Evolutionary conservation across 37 sponge, comb jelly and placozoan species (phyloP).

Genomic region (Diacarnus erythraeanus): DNA sequence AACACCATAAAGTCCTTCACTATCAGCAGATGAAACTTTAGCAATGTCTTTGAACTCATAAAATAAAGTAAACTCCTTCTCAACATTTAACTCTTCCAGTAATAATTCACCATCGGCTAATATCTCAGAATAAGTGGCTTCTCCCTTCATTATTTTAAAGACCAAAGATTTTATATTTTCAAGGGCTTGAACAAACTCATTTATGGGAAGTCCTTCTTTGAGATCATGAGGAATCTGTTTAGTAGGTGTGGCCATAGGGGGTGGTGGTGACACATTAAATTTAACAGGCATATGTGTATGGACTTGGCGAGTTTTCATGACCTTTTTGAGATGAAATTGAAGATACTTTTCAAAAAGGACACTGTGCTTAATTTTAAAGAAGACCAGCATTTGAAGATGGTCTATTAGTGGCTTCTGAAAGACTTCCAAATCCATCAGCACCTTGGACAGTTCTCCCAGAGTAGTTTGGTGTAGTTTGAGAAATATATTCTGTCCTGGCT

Average conservation of each 20-base stretch:
- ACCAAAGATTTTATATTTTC: conserved; percentile 15
- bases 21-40: not conserved
- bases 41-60: not conserved
- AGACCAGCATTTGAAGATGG: conserved; percentile 43
- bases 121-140: conserved; percentile 53
- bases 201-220: not conserved
- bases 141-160: conserved; percentile 41
- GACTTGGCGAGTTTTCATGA: not conserved
- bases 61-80: conserved; percentile 34
- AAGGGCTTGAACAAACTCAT: not conserved
- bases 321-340: not conserved
- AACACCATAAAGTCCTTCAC: conserved; percentile 33
- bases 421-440: not conserved
- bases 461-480: conserved; percentile 12
- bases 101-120: conserved; percentile 39
- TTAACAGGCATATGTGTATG: not conserved
- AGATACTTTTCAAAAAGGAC: conserved; percentile 56
- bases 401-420: conserved; percentile 33
- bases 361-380: conserved; percentile 44
- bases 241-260: not conserved
- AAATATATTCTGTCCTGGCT: conserved; percentile 32
- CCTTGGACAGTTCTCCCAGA: conserved; percentile 6
- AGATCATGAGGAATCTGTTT: not conserved
- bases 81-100: conserved; percentile 36
- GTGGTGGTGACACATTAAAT: not conserved